These are phyloP conservation scores for Achroia grisella DNA, from an alignment of 1,140 invertebrate genomes.

Conservation along the genomic window DNA sequence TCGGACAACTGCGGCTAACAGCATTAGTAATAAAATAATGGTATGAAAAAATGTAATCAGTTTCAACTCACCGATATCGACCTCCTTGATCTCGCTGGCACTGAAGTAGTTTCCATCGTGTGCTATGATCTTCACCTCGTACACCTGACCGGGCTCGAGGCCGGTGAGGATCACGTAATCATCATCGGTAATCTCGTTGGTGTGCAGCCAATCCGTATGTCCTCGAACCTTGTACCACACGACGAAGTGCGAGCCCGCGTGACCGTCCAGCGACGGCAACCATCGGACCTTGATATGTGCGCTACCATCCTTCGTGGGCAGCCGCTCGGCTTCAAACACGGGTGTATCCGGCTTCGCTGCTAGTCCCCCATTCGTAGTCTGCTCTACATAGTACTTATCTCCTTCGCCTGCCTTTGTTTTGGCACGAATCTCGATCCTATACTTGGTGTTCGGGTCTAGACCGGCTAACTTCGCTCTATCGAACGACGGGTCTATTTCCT, in stretches of 20 bases:
- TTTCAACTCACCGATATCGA: conserved; percentile 75
- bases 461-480: conserved; percentile 90
- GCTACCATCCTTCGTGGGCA: conserved; percentile 82
- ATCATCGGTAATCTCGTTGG: conserved; percentile 80
- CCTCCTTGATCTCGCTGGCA: conserved; percentile 82
- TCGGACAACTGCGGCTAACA: no score
- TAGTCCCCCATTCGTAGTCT: conserved; percentile 77
- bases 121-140: conserved; percentile 93
- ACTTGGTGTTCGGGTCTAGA: conserved; percentile 89
- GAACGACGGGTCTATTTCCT: conserved; percentile 85
- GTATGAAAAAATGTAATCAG: no score
- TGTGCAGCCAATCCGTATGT: conserved; percentile 78
- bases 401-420: conserved; percentile 90
- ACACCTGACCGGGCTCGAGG: conserved; percentile 87
- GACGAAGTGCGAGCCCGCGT: conserved; percentile 89
- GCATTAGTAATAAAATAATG: no score
- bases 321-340: conserved; percentile 80
- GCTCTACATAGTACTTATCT: conserved; percentile 88
- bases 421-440: conserved; percentile 88
- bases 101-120: conserved; percentile 89
- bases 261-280: conserved; percentile 83
- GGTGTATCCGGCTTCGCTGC: conserved; percentile 83
- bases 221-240: conserved; percentile 85
- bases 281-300: conserved; percentile 87
- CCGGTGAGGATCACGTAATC: conserved; percentile 85